phyloP scores from a whole-genome alignment of 1,140 invertebrate genomes.

The Brachionus rotundiformis region DNA sequence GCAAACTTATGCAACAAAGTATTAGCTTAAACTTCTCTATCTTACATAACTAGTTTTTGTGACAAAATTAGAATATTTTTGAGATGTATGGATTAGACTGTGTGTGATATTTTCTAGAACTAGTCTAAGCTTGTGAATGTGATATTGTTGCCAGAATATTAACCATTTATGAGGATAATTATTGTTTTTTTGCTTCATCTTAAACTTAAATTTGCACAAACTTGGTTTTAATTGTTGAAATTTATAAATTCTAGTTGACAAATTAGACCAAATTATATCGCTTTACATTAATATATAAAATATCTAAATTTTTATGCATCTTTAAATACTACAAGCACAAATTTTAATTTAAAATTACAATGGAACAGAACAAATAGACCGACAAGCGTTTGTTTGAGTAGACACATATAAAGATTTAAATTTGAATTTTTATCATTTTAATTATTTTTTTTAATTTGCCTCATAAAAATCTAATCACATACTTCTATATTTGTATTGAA shows the following conservation, averaged over 20 bases:
- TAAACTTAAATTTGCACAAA: too few relatives aligned
- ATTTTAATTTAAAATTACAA: background rate
- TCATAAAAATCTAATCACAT: background rate
- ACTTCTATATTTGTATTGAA: slow-evolving; percentile 1
- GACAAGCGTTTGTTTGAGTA: background rate
- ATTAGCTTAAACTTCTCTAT: background rate
- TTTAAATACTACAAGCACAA: background rate
- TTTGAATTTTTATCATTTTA: background rate
- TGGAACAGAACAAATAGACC: background rate
- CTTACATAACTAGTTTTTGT: background rate
- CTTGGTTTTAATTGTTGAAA: background rate
- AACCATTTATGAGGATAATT: background rate
- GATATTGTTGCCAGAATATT: background rate
- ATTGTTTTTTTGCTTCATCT: too few relatives aligned
- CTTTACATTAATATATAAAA: background rate
- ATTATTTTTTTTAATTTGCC: background rate
- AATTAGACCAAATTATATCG: background rate
- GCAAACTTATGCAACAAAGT: background rate
- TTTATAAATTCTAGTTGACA: background rate
- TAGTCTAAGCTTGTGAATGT: background rate
- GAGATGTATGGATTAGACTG: background rate
- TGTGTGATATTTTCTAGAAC: background rate
- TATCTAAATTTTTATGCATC: slow-evolving; percentile 14
- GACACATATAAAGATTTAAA: background rate
- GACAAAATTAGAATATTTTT: background rate